Evolutionary conservation across 2,797 vertebrate genomes (phyloP), one percentile per base, ranked within the genome.

Genomic region (Mallotus villosus): DNA sequence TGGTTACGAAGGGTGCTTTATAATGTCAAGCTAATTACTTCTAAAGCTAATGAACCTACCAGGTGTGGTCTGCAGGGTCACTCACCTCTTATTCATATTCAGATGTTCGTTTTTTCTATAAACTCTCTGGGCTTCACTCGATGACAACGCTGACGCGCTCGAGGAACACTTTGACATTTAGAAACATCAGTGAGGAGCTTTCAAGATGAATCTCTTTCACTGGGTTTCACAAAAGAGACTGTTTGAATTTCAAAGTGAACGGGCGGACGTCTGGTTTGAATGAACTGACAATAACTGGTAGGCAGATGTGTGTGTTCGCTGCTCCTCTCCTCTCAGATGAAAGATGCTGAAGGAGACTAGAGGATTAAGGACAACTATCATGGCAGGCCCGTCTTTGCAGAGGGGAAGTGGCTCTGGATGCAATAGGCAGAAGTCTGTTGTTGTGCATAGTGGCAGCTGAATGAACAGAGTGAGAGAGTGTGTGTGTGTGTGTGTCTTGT

Each of bases 181-280:
- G 55, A 32, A 71, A 62, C 68, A 70, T 64, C 69, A 61, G 17
- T 27, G 14, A 46, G 21, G 24, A 11, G 27, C 57, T 66, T 73
- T 68, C 64, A 72, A 73, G 72, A 58, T 66, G 66, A 64, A 71
- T 60, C 22, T 63, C 19, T 66, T 53, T 62, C 37, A 55, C 27
- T 51, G 62, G 17, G 70, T 11, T 51, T 68, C 46, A 24, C 49
- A 53, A 63, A 59, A 58, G 65, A 71, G 60, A 59, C 64, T 70
- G 29, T 74, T 78, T 81, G 74, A 79, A 81, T 81, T 74, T 82
- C 83, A 82, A 85, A 82, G 83, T 57, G 41, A 41, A 37, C 58
- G 62, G 62, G 24, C 72, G 24, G 16, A 60, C 24, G 32, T 68
- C 71, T 76, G 73, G 57, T 74, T 69, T 81, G 70, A 82, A 81